A percentile compares a stretch with the other conserved stretches of the same genome.
phyloP scores from a whole-genome alignment of 2,888 invertebrate species.

The Cheilosia urbana region DNA sequence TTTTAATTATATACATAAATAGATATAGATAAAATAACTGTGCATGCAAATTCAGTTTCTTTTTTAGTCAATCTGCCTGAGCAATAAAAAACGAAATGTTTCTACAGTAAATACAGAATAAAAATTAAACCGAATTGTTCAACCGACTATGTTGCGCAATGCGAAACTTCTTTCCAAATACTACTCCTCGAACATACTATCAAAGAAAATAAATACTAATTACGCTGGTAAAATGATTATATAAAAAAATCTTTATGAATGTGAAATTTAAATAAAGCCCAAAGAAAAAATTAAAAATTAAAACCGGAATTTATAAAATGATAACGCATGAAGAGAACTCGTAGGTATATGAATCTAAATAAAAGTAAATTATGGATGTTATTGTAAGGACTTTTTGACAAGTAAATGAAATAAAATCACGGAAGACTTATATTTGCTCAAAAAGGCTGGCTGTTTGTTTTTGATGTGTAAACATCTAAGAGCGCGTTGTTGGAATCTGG shows the following conservation, averaged over 20 bases:
- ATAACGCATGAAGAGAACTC: constrained; percentile 30
- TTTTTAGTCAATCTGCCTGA: constrained; percentile 12
- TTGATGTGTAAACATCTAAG: background rate
- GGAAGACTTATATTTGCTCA: constrained; percentile 73
- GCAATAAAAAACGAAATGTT: constrained; percentile 37
- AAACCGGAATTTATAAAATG: constrained; percentile 28
- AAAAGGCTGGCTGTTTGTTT: constrained; percentile 25
- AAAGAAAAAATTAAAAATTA: constrained; percentile 8
- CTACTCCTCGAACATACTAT: constrained; percentile 43
- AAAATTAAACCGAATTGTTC: constrained; percentile 17
- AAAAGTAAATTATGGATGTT: constrained; percentile 46
- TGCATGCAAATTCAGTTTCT: constrained; percentile 55
- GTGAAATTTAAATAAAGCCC: background rate
- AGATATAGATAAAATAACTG: constrained; percentile 43
- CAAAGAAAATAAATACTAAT: constrained; percentile 13
- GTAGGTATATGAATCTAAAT: constrained; percentile 23
- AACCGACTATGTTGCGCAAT: constrained; percentile 65
- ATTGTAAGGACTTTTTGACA: constrained; percentile 72
- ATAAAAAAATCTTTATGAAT: constrained; percentile 9
- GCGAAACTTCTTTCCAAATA: constrained; percentile 41
- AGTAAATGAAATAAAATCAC: constrained; percentile 66
- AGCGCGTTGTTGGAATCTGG: too few species aligned
- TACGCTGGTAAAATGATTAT: constrained; percentile 4
- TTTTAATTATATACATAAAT: constrained; percentile 57
- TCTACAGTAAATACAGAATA: constrained; percentile 12